Evolutionary conservation across 2,797 vertebrate species (phyloP), one percentile per base, ranked within the genome.

Genomic region (Chaetodon trifasciatus): DNA sequence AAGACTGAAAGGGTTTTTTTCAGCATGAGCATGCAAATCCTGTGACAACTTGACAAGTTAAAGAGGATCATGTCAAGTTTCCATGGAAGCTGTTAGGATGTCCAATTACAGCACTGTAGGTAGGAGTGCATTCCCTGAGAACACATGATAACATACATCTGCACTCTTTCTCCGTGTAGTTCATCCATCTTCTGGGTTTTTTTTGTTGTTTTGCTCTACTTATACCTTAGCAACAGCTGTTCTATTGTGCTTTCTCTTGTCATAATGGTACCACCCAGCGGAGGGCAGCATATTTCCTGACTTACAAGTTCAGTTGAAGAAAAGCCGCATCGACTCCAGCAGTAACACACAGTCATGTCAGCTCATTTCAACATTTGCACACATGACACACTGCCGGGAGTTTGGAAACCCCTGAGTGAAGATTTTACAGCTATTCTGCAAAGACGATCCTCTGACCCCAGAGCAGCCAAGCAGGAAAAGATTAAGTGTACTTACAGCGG

Each of bases 11-110:
- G 28, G 37, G 63, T 63, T 61, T 57, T 70, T 44, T 62, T 70
- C 17, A 70, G 69, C 81, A 60, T 28, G 37, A 78, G 52, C 57
- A 72, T 77, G 74, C 17, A 79, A 85, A 87, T 75, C 76, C 56
- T 46, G 4, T 9, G 3, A 64, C 46, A 49, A 32, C 39, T 50
- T 53, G 42, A 39, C 56, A 67, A 68, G 84, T 66, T 58, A 28
- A 40, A 67, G 58, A 64, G 46, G 70, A 77, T 77, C 21, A 57
- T 52, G 70, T 52, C 1, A 0, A 47, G 24, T 35, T 62, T 57
- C 60, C 10, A 55, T 60, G 9, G 9, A 5, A 55, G 47, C 35
- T 50, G 47, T 65, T 32, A 28, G 12, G 28, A 63, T n/a, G 32
- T 32, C 32, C 68, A 64, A 42, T 64, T 15, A 58, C 13, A 63